These are phyloP conservation scores for Epicauta chinensis DNA, from an alignment of 1,140 invertebrate genomes.

Conservation along the genomic window DNA sequence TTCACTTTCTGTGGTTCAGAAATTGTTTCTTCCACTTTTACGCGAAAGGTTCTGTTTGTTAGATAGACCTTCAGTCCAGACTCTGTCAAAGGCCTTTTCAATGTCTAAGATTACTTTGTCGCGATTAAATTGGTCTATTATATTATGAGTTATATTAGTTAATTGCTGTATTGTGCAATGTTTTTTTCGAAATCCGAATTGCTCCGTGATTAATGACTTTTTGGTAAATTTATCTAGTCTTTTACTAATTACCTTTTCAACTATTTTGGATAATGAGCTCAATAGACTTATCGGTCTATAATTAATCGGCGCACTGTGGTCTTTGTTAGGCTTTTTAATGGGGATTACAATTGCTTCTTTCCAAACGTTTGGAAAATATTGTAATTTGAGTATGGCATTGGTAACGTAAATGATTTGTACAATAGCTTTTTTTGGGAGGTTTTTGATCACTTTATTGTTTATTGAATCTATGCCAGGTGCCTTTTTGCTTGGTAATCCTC, in stretches of 20 bases:
- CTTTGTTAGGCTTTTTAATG: slow-evolving; percentile 1
- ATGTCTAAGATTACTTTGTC: slow-evolving; percentile 23
- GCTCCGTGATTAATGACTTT: neutral
- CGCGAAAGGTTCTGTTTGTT: slow-evolving; percentile 21
- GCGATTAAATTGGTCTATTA: neutral
- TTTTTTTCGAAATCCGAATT: neutral
- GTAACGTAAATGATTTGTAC: neutral
- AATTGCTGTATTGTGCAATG: neutral
- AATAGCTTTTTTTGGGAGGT: neutral
- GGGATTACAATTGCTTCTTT: neutral
- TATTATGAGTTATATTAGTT: neutral
- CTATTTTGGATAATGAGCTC: neutral
- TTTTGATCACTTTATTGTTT: neutral
- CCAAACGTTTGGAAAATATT: neutral
- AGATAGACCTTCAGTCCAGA: slow-evolving; percentile 28
- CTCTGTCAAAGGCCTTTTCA: slow-evolving; percentile 33
- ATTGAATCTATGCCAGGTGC: neutral
- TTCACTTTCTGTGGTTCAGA: slow-evolving; percentile 10
- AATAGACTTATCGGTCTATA: neutral
- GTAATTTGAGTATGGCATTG: neutral
- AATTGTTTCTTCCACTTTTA: slow-evolving; percentile 9
- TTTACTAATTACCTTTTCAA: neutral
- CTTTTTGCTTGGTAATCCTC: neutral
- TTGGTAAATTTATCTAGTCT: neutral
- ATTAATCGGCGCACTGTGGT: neutral